Conservation (phyloP, 2,113 vertebrate genomes). For the Coturnix japonica region DNA sequence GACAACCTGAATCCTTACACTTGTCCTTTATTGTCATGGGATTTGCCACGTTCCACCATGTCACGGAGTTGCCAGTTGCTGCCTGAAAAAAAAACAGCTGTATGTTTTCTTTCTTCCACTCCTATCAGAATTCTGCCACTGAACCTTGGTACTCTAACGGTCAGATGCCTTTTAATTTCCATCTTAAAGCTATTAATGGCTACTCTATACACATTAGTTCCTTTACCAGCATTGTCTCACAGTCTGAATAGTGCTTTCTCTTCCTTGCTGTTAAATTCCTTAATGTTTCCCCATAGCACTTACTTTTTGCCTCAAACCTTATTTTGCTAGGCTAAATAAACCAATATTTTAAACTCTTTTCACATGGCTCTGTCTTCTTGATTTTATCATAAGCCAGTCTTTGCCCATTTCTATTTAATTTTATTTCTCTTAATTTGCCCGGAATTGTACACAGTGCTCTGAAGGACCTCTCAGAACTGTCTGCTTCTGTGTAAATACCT, state of each 20-base stretch:
- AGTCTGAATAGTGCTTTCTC: neutral
- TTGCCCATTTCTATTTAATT: neutral
- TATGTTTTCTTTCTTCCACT: neutral
- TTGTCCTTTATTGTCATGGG: neutral
- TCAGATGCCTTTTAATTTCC: neutral
- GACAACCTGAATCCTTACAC: accelerated
- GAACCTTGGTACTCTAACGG: neutral
- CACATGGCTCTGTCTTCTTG: neutral
- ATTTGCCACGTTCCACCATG: neutral
- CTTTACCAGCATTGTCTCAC: neutral
- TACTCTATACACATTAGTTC: neutral
- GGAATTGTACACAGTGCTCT: neutral
- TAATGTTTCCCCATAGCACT: neutral
- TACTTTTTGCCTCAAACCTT: neutral
- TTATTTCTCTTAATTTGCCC: neutral
- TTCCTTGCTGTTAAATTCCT: neutral
- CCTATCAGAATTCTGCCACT: neutral
- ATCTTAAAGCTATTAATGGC: neutral
- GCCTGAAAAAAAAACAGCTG: neutral
- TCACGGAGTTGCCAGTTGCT: neutral
- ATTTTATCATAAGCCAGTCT: neutral
- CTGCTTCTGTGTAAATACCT: neutral
- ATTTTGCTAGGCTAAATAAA: neutral
- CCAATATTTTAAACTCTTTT: neutral
- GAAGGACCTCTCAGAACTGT: neutral